Evolutionary conservation across 2,113 vertebrate genomes (phyloP), one percentile per base, ranked within the genome.

Genomic region (Orycteropus afer): DNA sequence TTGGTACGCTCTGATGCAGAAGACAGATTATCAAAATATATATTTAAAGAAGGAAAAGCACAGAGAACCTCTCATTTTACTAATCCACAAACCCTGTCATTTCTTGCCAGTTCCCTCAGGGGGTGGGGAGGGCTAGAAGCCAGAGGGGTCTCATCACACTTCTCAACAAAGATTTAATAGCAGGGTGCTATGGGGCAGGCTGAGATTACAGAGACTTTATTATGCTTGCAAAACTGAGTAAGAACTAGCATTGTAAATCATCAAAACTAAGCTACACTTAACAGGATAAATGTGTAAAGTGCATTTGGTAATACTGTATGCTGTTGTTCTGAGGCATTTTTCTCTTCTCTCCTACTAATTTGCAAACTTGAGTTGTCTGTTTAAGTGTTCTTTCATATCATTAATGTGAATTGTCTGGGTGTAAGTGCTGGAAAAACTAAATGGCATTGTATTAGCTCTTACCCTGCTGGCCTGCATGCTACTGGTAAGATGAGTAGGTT

Each of bases 101-200:
- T 97, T 96, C 96, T 97, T 97, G 95, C 95, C 96, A 95, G 11
- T 92, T 95, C 94, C 95, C 95, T 96, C 82, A 93, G 97, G 95
- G 88, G 94, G 86, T 61, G 65, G 92, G 92, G 93, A 96, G 86
- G 97, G 96, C 95, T 95, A 69, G 63, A 90, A 97, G 95, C 96
- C 95, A 97, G 92, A 95, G 95, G 95, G 94, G 97, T 96, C 97
- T 97, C 97, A 96, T 97, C 97, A 95, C 95, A 96, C 95, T 95
- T 95, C 97, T 96, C 96, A 95, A 94, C 97, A 96, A 95, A 97
- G 97, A 95, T 97, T 97, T 97, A 96, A 97, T 97, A 96, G 97
- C 97, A 97, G 97, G 97, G 96, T 96, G 97, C 96, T 93, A 22
- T 88, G 95, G 95, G 82, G 93, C 96, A 88, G 95, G 97, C 96